These are phyloP conservation scores for Caerostris darwini DNA, from an alignment of 1,140 invertebrate genomes.

Conservation along the genomic window DNA sequence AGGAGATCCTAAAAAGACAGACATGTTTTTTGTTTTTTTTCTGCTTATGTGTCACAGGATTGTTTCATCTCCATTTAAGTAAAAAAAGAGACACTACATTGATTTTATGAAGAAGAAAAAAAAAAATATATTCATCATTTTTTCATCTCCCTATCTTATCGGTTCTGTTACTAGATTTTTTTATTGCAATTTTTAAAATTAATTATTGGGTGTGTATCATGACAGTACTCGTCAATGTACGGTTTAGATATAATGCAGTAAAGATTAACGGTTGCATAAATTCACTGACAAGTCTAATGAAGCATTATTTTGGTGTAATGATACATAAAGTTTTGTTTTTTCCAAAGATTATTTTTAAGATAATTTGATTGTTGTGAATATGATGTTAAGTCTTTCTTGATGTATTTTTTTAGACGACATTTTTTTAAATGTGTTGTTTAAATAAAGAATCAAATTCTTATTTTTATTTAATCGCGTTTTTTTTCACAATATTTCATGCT, in stretches of 20 bases:
- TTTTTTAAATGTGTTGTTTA: too few species aligned
- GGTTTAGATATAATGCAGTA: neutral
- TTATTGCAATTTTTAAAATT: neutral
- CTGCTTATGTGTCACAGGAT: neutral
- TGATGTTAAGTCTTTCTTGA: too few species aligned
- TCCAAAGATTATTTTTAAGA: too few species aligned
- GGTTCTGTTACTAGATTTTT: neutral
- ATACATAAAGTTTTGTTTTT: too few species aligned
- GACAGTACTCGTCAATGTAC: neutral
- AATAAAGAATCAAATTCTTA: too few species aligned
- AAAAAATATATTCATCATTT: neutral
- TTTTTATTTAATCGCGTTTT: too few species aligned
- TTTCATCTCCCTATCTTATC: neutral
- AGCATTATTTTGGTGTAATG: neutral
- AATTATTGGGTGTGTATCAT: neutral
- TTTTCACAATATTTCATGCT: too few species aligned
- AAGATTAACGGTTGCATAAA: neutral
- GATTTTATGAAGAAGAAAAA: neutral
- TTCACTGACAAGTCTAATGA: neutral
- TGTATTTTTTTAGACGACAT: too few species aligned
- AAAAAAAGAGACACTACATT: neutral
- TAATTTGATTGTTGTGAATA: too few species aligned
- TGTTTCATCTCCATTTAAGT: constrained; percentile 11
- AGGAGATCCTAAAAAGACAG: neutral
- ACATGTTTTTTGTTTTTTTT: neutral